phyloP scores from a whole-genome alignment of 2,797 vertebrate genomes.

The Tokudaia muenninki region DNA sequence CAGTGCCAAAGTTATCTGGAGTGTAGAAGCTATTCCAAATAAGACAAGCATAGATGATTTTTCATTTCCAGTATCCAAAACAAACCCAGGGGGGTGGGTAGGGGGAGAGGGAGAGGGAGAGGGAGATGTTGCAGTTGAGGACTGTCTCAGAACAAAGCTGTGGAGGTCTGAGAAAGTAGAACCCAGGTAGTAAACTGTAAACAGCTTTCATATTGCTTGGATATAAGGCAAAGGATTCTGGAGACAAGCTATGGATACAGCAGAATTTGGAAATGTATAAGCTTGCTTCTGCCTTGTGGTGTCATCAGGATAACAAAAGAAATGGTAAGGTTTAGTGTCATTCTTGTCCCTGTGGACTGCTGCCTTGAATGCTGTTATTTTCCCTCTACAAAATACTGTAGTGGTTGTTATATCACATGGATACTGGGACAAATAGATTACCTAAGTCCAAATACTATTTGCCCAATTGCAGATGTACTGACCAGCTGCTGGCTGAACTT shows the following conservation, averaged over 20 bases:
- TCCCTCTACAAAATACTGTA: background rate
- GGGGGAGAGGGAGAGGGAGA: no score
- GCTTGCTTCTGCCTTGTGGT: background rate
- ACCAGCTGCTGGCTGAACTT: background rate
- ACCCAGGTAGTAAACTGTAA: background rate
- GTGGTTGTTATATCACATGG: background rate
- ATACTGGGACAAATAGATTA: conserved; percentile 50
- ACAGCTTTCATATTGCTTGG: background rate
- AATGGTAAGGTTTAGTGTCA: background rate
- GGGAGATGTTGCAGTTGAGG: background rate
- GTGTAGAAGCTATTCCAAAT: background rate
- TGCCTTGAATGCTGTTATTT: conserved; percentile 10
- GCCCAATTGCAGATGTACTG: conserved; percentile 64
- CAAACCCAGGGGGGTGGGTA: background rate
- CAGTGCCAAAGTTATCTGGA: background rate
- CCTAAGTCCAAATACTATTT: conserved; percentile 52
- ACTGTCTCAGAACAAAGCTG: background rate
- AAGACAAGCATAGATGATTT: background rate
- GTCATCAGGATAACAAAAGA: background rate
- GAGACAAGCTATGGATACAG: background rate
- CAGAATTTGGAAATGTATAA: background rate
- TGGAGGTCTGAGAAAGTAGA: background rate
- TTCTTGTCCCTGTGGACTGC: background rate
- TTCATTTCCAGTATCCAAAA: background rate
- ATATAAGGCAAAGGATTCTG: background rate